phyloP scores from a whole-genome alignment of 2,113 vertebrate species.

The Corydoras sp. region DNA sequence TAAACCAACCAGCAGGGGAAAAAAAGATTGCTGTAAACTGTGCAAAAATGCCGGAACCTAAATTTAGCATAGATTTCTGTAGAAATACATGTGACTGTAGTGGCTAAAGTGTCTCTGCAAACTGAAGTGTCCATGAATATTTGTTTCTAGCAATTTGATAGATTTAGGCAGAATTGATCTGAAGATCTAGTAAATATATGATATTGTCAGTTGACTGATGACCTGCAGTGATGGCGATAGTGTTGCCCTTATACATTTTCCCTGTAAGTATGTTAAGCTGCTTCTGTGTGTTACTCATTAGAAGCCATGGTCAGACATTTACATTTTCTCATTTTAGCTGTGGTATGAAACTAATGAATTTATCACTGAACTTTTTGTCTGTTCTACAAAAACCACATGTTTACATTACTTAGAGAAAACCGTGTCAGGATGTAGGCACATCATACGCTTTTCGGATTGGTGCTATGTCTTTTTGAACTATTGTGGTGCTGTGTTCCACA shows the following conservation, averaged over 20 bases:
- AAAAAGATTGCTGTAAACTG: too few relatives aligned
- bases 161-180: too few relatives aligned
- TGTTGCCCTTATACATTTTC: background rate
- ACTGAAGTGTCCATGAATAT: too few relatives aligned
- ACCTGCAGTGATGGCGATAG: background rate
- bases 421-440: conserved; percentile 65
- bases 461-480: conserved; percentile 68
- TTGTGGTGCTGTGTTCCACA: conserved; percentile 73
- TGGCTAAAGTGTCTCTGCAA: too few relatives aligned
- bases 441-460: conserved; percentile 66
- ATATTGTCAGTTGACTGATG: background rate
- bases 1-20: too few relatives aligned
- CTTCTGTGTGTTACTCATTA: conserved; percentile 43
- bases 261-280: conserved; percentile 36
- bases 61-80: too few relatives aligned
- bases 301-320: conserved; percentile 21
- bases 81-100: too few relatives aligned
- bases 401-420: conserved; percentile 63
- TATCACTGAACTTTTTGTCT: conserved; percentile 42
- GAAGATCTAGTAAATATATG: too few relatives aligned
- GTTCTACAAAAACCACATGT: conserved; percentile 49
- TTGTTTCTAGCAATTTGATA: too few relatives aligned
- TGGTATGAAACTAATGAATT: conserved; percentile 44
- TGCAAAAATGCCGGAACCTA: too few relatives aligned
- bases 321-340: conserved; percentile 46